Evolutionary conservation across 2,888 invertebrate species (phyloP).

Genomic region (Sphaeridia pumilis): DNA sequence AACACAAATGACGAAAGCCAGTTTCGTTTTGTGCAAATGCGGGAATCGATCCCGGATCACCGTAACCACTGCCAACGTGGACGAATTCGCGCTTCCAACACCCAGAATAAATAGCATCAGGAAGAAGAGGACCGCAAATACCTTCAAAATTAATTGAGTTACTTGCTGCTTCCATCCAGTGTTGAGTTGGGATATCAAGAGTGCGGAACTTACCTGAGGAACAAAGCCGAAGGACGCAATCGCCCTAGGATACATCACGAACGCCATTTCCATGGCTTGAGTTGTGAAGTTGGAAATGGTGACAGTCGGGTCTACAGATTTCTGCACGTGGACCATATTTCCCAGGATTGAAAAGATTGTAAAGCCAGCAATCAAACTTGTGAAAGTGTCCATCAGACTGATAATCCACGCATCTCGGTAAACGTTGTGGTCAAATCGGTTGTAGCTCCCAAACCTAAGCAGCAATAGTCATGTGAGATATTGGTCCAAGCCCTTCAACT

Average conservation of each 20-base stretch:
- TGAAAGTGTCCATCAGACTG: slow-evolving; percentile 67
- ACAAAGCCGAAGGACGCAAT: slow-evolving; percentile 59
- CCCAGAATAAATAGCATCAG: slow-evolving; percentile 48
- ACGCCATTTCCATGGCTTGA: slow-evolving; percentile 66
- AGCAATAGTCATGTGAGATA: background rate
- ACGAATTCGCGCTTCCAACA: slow-evolving; percentile 45
- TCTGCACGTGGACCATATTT: slow-evolving; percentile 55
- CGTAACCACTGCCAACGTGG: slow-evolving; percentile 44
- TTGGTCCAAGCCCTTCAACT: no score
- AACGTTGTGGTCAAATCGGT: slow-evolving; percentile 57
- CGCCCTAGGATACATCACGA: slow-evolving; percentile 74
- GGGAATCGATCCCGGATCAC: slow-evolving; percentile 42
- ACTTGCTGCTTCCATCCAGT: background rate
- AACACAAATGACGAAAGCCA: slow-evolving; percentile 35
- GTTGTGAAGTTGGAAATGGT: slow-evolving; percentile 51
- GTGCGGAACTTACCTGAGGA: slow-evolving; percentile 59
- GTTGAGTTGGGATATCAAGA: background rate
- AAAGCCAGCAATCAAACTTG: slow-evolving; percentile 65
- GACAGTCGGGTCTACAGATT: no score
- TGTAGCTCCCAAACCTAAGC: slow-evolving; percentile 55
- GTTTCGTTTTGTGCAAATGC: slow-evolving; percentile 38
- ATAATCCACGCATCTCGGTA: slow-evolving; percentile 66
- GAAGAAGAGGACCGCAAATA: slow-evolving; percentile 48
- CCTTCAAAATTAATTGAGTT: slow-evolving; percentile 37
- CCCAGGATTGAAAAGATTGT: slow-evolving; percentile 58